Evolutionary conservation across 1,140 invertebrate genomes (phyloP).

Genomic region (Thaumetopoea pityocampa): DNA sequence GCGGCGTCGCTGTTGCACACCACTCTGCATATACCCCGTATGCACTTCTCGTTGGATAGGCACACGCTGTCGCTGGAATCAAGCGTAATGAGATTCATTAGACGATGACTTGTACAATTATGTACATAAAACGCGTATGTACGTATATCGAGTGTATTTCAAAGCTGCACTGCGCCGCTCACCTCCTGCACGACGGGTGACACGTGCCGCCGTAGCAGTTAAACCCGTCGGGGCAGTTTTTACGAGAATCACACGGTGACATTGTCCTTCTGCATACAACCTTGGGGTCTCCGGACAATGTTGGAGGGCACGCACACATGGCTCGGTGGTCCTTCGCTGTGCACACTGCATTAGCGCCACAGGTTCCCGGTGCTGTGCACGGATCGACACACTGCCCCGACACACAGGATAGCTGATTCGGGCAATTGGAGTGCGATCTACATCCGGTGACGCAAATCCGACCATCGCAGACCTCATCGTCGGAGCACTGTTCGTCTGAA

Average conservation of each 20-base stretch:
- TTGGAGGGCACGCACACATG: constrained; percentile 83
- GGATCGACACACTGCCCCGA: constrained; percentile 86
- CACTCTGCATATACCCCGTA: constrained; percentile 86
- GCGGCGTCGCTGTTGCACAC: constrained; percentile 90
- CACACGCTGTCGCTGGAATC: constrained; percentile 87
- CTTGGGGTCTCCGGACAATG: constrained; percentile 85
- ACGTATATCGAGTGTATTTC: no score
- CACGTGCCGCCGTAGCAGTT: constrained; percentile 86
- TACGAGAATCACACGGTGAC: constrained; percentile 78
- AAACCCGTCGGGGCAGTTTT: constrained; percentile 82
- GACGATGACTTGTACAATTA: no score
- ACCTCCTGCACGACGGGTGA: constrained; percentile 84
- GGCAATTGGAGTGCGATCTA: constrained; percentile 86
- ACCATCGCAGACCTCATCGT: constrained; percentile 89
- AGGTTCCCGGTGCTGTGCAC: constrained; percentile 85
- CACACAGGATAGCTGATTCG: constrained; percentile 81
- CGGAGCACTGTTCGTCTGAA: constrained; percentile 84
- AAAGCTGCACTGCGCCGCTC: no score
- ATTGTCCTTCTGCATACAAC: constrained; percentile 83
- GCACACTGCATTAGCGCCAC: constrained; percentile 89
- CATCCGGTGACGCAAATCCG: constrained; percentile 88
- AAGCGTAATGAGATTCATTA: no score
- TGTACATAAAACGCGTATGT: no score
- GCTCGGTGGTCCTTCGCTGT: constrained; percentile 81
- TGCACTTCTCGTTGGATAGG: constrained; percentile 89